These are phyloP conservation scores for Porites evermanni DNA, from an alignment of 92 coral and sea anemone species.

Conservation along the genomic window DNA sequence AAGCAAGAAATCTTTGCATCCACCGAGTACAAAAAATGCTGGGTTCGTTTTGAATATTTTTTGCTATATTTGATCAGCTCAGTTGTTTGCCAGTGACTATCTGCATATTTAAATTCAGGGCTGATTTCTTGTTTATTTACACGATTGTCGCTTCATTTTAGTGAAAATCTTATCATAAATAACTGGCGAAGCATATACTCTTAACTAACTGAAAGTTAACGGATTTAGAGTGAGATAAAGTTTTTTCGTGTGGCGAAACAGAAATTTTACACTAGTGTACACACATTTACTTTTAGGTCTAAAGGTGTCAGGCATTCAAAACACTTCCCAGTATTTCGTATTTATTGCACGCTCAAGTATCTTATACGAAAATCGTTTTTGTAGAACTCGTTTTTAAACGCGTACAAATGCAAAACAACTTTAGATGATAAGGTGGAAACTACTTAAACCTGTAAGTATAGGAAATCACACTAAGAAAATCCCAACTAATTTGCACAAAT, in stretches of 20 bases:
- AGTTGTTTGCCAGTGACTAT: background rate
- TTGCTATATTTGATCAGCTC: background rate
- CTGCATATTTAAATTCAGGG: constrained; percentile 15
- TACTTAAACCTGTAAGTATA: too few relatives aligned
- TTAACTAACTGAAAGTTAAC: background rate
- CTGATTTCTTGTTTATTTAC: background rate
- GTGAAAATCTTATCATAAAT: background rate
- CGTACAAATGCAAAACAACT: too few relatives aligned
- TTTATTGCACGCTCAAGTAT: too few relatives aligned
- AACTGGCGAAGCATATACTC: background rate
- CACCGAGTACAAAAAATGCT: background rate
- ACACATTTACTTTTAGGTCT: background rate
- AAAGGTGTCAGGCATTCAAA: background rate
- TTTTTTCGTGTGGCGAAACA: background rate
- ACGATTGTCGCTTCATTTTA: background rate
- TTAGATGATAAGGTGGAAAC: too few relatives aligned
- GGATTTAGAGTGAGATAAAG: too few relatives aligned
- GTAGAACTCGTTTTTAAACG: too few relatives aligned
- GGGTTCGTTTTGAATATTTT: background rate
- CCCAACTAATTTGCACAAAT: too few relatives aligned
- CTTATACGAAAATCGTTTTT: too few relatives aligned
- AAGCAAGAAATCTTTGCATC: background rate
- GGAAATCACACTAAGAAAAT: too few relatives aligned
- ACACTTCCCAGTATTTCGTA: background rate
- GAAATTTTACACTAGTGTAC: background rate